phyloP scores from a whole-genome alignment of 1,140 invertebrate species.

The Pomacea maculata region DNA sequence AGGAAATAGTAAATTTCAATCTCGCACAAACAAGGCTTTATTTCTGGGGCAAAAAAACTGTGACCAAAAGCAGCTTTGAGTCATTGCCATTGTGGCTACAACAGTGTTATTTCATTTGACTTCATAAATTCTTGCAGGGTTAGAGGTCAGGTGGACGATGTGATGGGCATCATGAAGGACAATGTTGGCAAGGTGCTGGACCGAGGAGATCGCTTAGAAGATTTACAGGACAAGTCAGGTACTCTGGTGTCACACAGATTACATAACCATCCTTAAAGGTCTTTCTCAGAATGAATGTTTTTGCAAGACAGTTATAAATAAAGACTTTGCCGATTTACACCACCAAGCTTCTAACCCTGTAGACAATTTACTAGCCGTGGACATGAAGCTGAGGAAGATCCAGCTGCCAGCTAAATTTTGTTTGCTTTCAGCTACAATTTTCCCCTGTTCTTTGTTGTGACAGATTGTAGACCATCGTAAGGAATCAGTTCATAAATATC shows the following conservation, averaged over 20 bases:
- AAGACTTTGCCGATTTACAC: not conserved
- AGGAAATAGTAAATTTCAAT: too few relatives aligned
- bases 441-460: too few relatives aligned
- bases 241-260: constrained; percentile 3
- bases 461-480: too few relatives aligned
- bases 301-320: not conserved
- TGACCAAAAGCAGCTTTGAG: not conserved
- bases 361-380: too few relatives aligned
- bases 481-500: too few relatives aligned
- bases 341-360: not conserved
- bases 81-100: not conserved
- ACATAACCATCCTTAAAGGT: not conserved
- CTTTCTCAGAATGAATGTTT: not conserved
- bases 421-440: too few relatives aligned
- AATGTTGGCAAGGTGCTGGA: constrained; percentile 71
- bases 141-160: constrained; percentile 70
- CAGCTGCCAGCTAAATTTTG: too few relatives aligned
- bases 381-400: too few relatives aligned
- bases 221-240: constrained; percentile 70
- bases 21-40: too few relatives aligned
- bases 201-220: constrained; percentile 70
- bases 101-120: not conserved
- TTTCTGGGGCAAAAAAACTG: too few relatives aligned
- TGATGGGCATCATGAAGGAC: constrained; percentile 70
- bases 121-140: constrained; percentile 31